Conservation (phyloP, 2,888 invertebrate genomes). For the Chorisops tibialis region DNA sequence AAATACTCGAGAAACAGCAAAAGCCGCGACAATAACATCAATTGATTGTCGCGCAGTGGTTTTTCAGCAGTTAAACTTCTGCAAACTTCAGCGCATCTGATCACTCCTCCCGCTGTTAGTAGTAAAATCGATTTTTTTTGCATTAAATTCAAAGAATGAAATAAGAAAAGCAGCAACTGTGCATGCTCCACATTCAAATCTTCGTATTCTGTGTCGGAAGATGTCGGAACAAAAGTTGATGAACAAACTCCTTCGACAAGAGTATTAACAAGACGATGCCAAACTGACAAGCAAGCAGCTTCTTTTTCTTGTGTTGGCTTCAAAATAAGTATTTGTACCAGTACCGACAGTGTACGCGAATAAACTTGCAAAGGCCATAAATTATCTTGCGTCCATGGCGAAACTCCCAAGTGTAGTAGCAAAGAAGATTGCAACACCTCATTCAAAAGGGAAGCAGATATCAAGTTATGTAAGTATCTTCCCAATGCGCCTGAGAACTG, state of each 20-base stretch:
- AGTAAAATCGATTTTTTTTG: conserved; percentile 93
- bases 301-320: conserved; percentile 84
- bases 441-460: conserved; percentile 67
- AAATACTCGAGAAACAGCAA: conserved; percentile 88
- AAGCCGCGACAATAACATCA: conserved; percentile 77
- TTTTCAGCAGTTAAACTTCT: conserved; percentile 50
- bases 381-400: conserved; percentile 65
- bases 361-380: conserved; percentile 77
- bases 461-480: conserved; percentile 60
- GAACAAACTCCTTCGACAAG: conserved; percentile 75
- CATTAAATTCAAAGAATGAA: conserved; percentile 92
- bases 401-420: conserved; percentile 70
- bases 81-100: conserved; percentile 64
- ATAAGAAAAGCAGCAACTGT: conserved; percentile 86
- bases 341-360: conserved; percentile 72
- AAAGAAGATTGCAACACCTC: conserved; percentile 68
- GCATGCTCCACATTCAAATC: conserved; percentile 96
- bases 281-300: conserved; percentile 84
- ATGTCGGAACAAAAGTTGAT: conserved; percentile 20
- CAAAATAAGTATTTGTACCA: conserved; percentile 80
- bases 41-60: conserved; percentile 58
- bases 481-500: conserved; percentile 51
- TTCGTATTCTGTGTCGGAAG: conserved; percentile 50
- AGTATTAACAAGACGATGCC: conserved; percentile 86
- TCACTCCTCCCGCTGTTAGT: conserved; percentile 72